Percentiles rank a stretch among this genome's conserved stretches.
These are phyloP conservation scores for Cyphomyrus discorhynchus DNA, from an alignment of 2,113 vertebrate species.

Conservation along the genomic window DNA sequence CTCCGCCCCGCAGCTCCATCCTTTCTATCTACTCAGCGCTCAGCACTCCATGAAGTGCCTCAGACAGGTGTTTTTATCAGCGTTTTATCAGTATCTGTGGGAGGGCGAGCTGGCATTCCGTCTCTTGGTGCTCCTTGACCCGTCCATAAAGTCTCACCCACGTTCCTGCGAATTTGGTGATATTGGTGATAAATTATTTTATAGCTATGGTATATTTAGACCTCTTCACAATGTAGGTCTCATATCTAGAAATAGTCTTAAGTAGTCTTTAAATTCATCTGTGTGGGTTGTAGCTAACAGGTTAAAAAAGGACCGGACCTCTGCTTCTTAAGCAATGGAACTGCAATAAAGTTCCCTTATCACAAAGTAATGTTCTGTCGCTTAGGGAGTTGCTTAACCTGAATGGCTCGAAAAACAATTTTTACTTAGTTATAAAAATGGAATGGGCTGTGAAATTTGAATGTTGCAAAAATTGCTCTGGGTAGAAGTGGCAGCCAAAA, in stretches of 20 bases:
- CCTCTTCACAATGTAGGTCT: background rate
- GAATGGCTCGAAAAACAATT: background rate
- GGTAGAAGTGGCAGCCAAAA: background rate
- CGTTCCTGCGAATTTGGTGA: background rate
- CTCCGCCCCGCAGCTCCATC: background rate
- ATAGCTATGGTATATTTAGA: background rate
- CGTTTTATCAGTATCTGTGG: background rate
- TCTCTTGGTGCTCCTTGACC: background rate
- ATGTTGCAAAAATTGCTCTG: background rate
- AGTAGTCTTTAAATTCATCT: background rate
- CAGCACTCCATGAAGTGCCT: background rate
- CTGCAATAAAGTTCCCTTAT: conserved; percentile 6
- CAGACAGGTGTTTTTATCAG: background rate
- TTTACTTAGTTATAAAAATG: background rate
- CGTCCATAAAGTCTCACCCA: background rate
- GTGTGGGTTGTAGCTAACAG: background rate
- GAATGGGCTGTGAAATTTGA: background rate
- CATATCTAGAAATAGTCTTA: background rate
- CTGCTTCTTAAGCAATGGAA: background rate
- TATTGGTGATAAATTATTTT: background rate
- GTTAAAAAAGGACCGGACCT: background rate
- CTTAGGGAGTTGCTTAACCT: background rate
- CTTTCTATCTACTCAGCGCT: background rate
- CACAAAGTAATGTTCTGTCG: background rate
- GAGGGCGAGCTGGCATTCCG: background rate